phyloP scores from a whole-genome alignment of 2,888 invertebrate species.

The Chloromyia formosa region DNA sequence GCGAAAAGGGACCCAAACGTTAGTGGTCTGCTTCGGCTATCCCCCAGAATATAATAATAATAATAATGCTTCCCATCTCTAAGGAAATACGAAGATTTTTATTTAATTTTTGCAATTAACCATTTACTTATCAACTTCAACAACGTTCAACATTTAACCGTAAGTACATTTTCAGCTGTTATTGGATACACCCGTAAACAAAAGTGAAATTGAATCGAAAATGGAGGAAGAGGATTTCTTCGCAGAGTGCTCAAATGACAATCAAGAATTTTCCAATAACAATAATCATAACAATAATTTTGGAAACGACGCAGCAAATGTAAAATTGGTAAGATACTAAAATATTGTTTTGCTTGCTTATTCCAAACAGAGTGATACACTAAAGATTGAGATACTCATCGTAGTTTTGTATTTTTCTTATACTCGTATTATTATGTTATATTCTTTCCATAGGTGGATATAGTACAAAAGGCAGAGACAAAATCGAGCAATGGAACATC shows the following conservation, averaged over 20 bases:
- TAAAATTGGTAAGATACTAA: slow-evolving; percentile 41
- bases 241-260: slow-evolving; percentile 67
- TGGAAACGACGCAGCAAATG: slow-evolving; percentile 19
- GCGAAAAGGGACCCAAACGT: too few relatives aligned
- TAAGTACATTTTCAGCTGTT: slow-evolving; percentile 70
- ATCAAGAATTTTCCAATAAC: slow-evolving; percentile 44
- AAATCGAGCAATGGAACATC: neutral
- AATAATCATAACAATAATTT: slow-evolving; percentile 43
- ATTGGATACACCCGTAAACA: slow-evolving; percentile 72
- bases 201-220: slow-evolving; percentile 70
- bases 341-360: neutral
- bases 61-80: too few relatives aligned
- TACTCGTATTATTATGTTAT: too few relatives aligned
- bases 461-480: slow-evolving; percentile 50
- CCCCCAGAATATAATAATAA: too few relatives aligned
- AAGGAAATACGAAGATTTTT: too few relatives aligned
- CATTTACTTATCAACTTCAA: too few relatives aligned
- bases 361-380: neutral
- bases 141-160: neutral
- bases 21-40: too few relatives aligned
- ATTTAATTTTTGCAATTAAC: too few relatives aligned
- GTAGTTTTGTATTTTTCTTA: neutral
- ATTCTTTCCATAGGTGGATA: neutral
- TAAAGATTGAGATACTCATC: neutral
- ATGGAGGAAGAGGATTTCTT: slow-evolving; percentile 91